These are phyloP conservation scores for Nomada lathburiana DNA, from an alignment of 2,888 invertebrate genomes.

Conservation along the genomic window DNA sequence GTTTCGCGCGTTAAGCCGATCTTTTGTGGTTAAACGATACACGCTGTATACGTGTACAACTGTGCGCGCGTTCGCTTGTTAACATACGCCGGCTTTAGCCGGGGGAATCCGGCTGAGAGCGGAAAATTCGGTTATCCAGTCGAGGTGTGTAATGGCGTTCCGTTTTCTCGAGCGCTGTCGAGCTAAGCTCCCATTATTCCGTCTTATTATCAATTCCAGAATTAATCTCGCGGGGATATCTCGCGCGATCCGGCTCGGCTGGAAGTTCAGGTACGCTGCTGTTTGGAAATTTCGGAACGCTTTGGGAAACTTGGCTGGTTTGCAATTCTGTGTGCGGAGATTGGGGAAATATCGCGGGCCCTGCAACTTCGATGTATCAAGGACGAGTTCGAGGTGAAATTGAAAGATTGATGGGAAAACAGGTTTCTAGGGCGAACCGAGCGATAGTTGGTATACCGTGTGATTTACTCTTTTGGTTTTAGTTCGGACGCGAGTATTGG, in stretches of 20 bases:
- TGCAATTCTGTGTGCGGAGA: neutral
- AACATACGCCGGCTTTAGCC: conserved; percentile 37
- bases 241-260: too few species aligned
- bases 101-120: conserved; percentile 20
- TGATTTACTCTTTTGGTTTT: too few species aligned
- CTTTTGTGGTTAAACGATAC: conserved; percentile 71
- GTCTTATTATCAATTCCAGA: conserved; percentile 40
- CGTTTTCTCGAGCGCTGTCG: neutral
- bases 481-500: too few species aligned
- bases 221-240: conserved; percentile 41
- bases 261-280: too few species aligned
- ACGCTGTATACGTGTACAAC: conserved; percentile 41
- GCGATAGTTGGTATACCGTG: too few species aligned
- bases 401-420: too few species aligned
- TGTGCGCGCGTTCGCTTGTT: conserved; percentile 47
- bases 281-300: neutral
- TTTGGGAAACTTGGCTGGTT: too few species aligned
- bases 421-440: too few species aligned
- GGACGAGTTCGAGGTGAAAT: too few species aligned
- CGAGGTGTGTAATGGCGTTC: neutral
- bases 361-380: neutral
- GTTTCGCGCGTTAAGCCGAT: conserved; percentile 70
- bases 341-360: neutral
- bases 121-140: conserved; percentile 37
- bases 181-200: conserved; percentile 24